These are phyloP conservation scores for Adela reaumurella DNA, from an alignment of 2,888 invertebrate genomes.

Conservation along the genomic window DNA sequence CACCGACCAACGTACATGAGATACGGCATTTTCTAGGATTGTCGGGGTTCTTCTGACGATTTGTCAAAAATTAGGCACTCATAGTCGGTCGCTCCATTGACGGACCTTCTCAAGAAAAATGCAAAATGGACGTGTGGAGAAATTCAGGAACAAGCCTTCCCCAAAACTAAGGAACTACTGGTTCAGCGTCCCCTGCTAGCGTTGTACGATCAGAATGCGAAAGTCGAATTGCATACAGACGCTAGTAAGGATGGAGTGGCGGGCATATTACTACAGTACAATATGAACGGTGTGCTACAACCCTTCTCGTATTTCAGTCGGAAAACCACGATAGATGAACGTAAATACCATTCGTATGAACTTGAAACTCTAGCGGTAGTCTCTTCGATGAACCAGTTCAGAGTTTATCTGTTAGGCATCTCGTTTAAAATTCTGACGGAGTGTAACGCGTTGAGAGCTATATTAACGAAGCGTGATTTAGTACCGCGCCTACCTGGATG, in stretches of 20 bases:
- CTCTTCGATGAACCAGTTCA: slow-evolving; percentile 11
- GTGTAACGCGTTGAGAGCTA: slow-evolving; percentile 2
- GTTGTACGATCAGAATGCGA: slow-evolving; percentile 13
- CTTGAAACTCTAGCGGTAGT: slow-evolving; percentile 16
- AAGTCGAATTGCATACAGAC: slow-evolving; percentile 16
- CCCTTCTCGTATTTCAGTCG: slow-evolving; percentile 17
- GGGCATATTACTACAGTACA: slow-evolving; percentile 14
- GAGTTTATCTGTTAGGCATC: slow-evolving; percentile 13
- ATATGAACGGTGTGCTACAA: slow-evolving; percentile 10
- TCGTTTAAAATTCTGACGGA: slow-evolving; percentile 11
- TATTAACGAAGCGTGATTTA: slow-evolving; percentile 13
- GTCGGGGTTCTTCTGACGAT: too few species aligned
- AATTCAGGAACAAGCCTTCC: neutral
- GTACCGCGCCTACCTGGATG: slow-evolving; percentile 16
- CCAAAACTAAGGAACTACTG: neutral
- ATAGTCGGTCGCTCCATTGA: neutral
- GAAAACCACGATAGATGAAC: slow-evolving; percentile 12
- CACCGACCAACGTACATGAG: too few species aligned
- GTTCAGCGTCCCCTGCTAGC: slow-evolving; percentile 8
- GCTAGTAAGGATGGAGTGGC: slow-evolving; percentile 14
- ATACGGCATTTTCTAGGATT: too few species aligned
- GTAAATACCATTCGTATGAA: slow-evolving; percentile 17
- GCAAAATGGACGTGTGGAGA: neutral
- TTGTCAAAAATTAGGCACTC: neutral
- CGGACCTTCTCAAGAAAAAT: slow-evolving; percentile 5